Percentiles rank a stretch among this genome's conserved stretches.
Conservation (phyloP, 1,140 invertebrate genomes). For the Proctacanthus coquilletti region DNA sequence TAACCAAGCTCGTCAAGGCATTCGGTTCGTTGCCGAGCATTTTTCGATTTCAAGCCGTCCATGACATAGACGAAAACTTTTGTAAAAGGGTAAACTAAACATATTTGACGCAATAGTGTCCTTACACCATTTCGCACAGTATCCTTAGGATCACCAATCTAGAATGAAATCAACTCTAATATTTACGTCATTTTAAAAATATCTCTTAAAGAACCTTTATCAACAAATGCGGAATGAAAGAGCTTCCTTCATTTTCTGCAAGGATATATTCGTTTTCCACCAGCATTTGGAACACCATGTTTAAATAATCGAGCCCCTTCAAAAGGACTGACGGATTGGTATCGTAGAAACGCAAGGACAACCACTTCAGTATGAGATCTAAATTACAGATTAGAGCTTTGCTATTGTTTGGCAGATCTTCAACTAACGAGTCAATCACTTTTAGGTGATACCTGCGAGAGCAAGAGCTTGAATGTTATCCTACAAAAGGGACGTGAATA, state of each 20-base stretch:
- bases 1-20: constrained; percentile 82
- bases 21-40: constrained; percentile 89
- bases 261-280: constrained; percentile 70
- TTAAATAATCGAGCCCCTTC: constrained; percentile 85
- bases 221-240: constrained; percentile 88
- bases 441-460: constrained; percentile 63
- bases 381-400: constrained; percentile 76
- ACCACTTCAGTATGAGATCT: constrained; percentile 92
- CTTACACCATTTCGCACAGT: constrained; percentile 77
- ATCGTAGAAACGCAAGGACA: constrained; percentile 92
- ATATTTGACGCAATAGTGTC: constrained; percentile 70
- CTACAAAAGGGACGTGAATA: too few relatives aligned
- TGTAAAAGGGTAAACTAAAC: constrained; percentile 69
- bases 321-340: constrained; percentile 94
- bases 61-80: constrained; percentile 83
- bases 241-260: constrained; percentile 76
- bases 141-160: constrained; percentile 95
- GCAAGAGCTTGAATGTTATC: too few relatives aligned
- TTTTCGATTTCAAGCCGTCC: constrained; percentile 93
- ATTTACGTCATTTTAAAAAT: neutral
- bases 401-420: constrained; percentile 61
- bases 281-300: constrained; percentile 63
- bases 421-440: constrained; percentile 78
- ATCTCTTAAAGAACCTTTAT: constrained; percentile 49
- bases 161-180: constrained; percentile 9